Evolutionary conservation across 1,140 invertebrate genomes (phyloP).

Genomic region (Macrostomum lignano): DNA sequence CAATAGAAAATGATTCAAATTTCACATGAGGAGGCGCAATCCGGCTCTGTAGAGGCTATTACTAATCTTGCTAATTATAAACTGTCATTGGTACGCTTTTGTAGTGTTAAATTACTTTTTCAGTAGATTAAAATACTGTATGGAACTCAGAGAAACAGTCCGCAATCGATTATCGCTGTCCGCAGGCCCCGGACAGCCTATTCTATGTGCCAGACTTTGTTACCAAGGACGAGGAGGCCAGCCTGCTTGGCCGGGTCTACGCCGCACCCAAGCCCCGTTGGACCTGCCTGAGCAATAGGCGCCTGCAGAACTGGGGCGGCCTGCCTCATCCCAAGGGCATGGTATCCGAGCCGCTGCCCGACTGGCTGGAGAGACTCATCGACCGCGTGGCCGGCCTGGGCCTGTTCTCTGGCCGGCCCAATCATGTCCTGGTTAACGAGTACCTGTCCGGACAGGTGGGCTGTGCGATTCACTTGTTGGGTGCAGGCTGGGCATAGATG

Average conservation of each 20-base stretch:
- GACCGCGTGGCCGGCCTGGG: constrained; percentile 41
- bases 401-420: constrained; percentile 51
- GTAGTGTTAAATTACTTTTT: too few relatives aligned
- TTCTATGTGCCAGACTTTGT: constrained; percentile 77
- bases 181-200: constrained; percentile 39
- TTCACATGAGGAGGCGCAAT: too few relatives aligned
- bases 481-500: too few relatives aligned
- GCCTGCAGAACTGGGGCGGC: constrained; percentile 83
- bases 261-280: constrained; percentile 66
- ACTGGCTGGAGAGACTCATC: constrained; percentile 48
- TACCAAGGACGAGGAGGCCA: constrained; percentile 43
- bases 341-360: constrained; percentile 59
- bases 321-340: constrained; percentile 67
- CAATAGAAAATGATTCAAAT: too few relatives aligned
- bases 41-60: too few relatives aligned
- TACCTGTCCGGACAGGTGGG: constrained; percentile 67
- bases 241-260: constrained; percentile 39
- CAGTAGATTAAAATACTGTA: too few relatives aligned
- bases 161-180: too few relatives aligned
- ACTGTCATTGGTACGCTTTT: too few relatives aligned
- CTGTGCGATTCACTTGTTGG: too few relatives aligned
- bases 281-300: constrained; percentile 59
- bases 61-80: too few relatives aligned
- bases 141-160: too few relatives aligned
- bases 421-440: constrained; percentile 85